phyloP scores from a whole-genome alignment of 2,797 vertebrate species.

The Perodicticus potto region DNA sequence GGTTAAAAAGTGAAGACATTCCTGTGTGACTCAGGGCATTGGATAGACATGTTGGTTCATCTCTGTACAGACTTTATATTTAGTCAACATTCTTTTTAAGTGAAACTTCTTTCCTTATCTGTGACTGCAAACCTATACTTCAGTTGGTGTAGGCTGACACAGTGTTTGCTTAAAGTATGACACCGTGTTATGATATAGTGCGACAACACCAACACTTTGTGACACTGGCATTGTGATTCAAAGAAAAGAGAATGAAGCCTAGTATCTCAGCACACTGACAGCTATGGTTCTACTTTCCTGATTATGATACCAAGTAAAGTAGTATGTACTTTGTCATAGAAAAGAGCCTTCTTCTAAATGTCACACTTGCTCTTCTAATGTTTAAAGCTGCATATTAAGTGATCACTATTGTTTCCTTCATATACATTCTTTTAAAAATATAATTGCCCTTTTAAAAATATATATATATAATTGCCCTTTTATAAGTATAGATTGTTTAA shows the following conservation, averaged over 20 bases:
- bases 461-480: not conserved
- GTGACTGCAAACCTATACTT: not conserved
- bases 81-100: not conserved
- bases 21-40: not conserved
- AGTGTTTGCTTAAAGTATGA: constrained; percentile 30
- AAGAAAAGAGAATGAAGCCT: not conserved
- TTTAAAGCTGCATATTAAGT: constrained; percentile 13
- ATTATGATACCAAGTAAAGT: not conserved
- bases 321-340: not conserved
- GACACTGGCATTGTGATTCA: constrained; percentile 16
- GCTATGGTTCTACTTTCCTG: not conserved
- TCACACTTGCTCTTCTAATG: not conserved
- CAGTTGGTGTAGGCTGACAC: not conserved
- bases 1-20: not conserved
- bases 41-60: not conserved
- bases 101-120: constrained; percentile 15
- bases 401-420: not conserved
- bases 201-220: constrained; percentile 12
- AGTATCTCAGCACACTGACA: not conserved
- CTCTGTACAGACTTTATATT: not conserved
- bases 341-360: not conserved
- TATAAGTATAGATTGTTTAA: not conserved
- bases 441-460: not conserved
- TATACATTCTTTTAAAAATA: not conserved
- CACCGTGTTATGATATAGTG: not conserved